Conservation (phyloP, 2,888 invertebrate species). For the Ceramica pisi region DNA sequence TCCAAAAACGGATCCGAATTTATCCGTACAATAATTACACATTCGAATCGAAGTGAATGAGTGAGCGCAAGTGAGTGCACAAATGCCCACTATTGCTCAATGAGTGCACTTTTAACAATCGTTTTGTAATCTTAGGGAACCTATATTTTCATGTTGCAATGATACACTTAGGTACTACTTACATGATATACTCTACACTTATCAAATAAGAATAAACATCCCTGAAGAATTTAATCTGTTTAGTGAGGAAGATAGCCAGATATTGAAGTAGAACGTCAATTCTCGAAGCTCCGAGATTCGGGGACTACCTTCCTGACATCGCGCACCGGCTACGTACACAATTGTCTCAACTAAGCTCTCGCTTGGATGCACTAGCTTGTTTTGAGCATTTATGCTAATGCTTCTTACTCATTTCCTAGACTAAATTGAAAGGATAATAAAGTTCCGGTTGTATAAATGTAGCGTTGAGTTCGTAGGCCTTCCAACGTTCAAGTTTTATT, state of each 20-base stretch:
- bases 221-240: neutral
- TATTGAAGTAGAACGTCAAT: conserved; percentile 12
- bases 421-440: conserved; percentile 30
- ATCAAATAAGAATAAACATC: no score
- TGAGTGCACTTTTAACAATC: no score
- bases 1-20: neutral
- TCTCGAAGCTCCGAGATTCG: conserved; percentile 1
- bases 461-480: neutral
- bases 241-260: conserved; percentile 18
- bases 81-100: neutral
- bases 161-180: neutral
- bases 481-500: conserved; percentile 7
- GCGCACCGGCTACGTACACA: conserved; percentile 30
- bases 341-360: conserved; percentile 23
- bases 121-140: no score
- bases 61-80: neutral
- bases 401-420: conserved; percentile 50
- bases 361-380: conserved; percentile 30
- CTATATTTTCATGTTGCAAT: neutral
- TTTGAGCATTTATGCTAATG: conserved; percentile 50
- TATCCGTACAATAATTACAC: neutral
- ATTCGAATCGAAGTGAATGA: neutral
- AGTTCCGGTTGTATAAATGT: conserved; percentile 37
- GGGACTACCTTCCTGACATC: conserved; percentile 26
- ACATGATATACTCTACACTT: neutral